Evolutionary conservation across 2,113 vertebrate genomes (phyloP), one percentile per base, ranked within the genome.

Genomic region (Polyodon spathula): DNA sequence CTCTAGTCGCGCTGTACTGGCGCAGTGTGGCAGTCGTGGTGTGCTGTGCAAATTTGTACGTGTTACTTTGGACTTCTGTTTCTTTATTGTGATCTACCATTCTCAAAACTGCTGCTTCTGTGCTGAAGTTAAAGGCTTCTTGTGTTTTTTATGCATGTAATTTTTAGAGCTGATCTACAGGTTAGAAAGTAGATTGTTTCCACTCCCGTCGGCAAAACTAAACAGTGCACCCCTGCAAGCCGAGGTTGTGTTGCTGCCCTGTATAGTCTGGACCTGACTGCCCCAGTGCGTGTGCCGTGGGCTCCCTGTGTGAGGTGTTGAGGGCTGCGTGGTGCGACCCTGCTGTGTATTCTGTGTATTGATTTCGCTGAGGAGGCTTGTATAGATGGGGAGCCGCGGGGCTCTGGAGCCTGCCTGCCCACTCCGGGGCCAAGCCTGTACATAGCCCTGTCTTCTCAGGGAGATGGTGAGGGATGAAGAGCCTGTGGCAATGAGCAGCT

Each of bases 401-500:
- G 81, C 75, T 76, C 56, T 74, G 76, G 78, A 61, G 81, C 75
- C 73, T 54, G 54, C 75, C 76, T 79, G 81, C 78, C 78, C 79
- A 81, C 78, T 82, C 63, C 68, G 75, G 64, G 66, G 77, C 70
- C 74, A 12, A 8, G 43, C 43, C 75, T 78, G 78, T 71, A 68
- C 65, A 63, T 68, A 75, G 78, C 77, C 76, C 77, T 77, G 76
- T 70, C n/a, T 42, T 56, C 62, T 51, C 11, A 7, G 52, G 70
- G 71, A 73, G 75, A 73, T 37, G 16, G 60, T 14, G 62, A 77
- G 71, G 74, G 73, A 74, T 70, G 80, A 75, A 81, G 75, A 77
- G 82, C 84, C 82, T 74, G 70, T 82, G 82, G 86, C 84, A 67
- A 83, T 86, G 79, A 76, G 68, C 84, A 85, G 83, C 82, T 86